Evolutionary conservation across 2,113 vertebrate genomes (phyloP).

Genomic region (Paramormyrops kingsleyae): DNA sequence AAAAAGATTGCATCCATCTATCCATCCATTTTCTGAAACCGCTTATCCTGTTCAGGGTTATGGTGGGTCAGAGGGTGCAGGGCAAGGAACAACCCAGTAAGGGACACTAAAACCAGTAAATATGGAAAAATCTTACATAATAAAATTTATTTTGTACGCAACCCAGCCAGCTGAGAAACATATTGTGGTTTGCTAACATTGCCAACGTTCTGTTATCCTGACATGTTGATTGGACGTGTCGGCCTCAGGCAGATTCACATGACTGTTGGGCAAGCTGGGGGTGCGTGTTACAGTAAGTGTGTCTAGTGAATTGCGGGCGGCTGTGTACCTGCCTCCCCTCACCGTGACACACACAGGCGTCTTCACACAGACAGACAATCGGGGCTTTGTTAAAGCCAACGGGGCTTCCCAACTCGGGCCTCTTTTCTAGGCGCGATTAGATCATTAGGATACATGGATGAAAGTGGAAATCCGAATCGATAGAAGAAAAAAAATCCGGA

Average conservation of each 20-base stretch:
- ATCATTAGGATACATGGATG: neutral
- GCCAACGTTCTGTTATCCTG: neutral
- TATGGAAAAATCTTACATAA: neutral
- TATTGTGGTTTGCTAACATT: neutral
- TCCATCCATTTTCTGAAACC: too few relatives aligned
- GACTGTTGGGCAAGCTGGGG: neutral
- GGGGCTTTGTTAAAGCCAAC: neutral
- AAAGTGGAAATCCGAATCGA: neutral
- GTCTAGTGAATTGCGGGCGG: neutral
- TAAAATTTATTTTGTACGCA: neutral
- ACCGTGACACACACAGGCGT: neutral
- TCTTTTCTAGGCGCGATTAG: neutral
- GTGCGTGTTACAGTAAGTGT: neutral
- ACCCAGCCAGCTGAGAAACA: neutral
- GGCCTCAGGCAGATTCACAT: neutral
- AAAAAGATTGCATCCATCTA: neutral
- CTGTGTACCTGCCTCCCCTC: neutral
- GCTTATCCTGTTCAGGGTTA: too few relatives aligned
- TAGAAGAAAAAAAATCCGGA: neutral
- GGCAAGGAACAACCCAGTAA: too few relatives aligned
- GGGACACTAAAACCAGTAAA: neutral
- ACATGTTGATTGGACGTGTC: neutral
- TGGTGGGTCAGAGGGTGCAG: too few relatives aligned
- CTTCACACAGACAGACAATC: slow-evolving; percentile 5
- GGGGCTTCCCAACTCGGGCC: neutral